Base-by-base conservation (phyloP, 2,113 vertebrate species). In the Triplophysa dalaica region DNA sequence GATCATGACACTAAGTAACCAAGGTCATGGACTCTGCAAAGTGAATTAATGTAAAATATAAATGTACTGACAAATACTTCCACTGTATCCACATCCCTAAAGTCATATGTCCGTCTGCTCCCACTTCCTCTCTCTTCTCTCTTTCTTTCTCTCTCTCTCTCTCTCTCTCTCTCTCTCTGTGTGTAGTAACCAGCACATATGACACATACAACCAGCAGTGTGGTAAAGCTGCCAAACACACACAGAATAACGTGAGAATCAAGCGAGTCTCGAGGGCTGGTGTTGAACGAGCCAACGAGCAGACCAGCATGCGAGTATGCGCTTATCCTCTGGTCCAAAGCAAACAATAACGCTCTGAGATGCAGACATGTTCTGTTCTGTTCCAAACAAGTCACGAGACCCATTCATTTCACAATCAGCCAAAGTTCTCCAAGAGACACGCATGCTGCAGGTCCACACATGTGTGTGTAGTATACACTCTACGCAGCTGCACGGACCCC, bases 61-160 rank as follows among this genome's bases (percentile, higher is more conserved):
- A 58, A 58, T 58, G 19, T 58, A 17, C 4, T 58, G 43, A 45
- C 9, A n/a, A 2, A n/a, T 58, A 9, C 9, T 48, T 89, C 87
- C 73, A 87, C 81, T 89, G 70, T 73, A 73, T 87, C 88, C 89
- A 92, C 88, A 89, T 93, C 90, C 90, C 83, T 88, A 85, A 85
- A 77, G 82, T 91, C 92, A 91, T 87, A 87, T 77, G 91, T 76
- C 81, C 82, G 90, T 92, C 92, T 93, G 88, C 89, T 93, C 87
- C 88, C 91, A 92, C 92, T 93, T 93, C 92, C 92, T 90, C 54
- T 52, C 13, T 52, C 50, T 38, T 6, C 16, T 16, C 50, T 52
- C 50, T 52, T 3, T 17, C 50, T 52, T 16, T 16, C 50, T 52
- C 50, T 16, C 50, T 52, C 92, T 90, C 54, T 52, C 13, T 52